phyloP scores from a whole-genome alignment of 2,888 invertebrate genomes.

The Colletes collaris region DNA sequence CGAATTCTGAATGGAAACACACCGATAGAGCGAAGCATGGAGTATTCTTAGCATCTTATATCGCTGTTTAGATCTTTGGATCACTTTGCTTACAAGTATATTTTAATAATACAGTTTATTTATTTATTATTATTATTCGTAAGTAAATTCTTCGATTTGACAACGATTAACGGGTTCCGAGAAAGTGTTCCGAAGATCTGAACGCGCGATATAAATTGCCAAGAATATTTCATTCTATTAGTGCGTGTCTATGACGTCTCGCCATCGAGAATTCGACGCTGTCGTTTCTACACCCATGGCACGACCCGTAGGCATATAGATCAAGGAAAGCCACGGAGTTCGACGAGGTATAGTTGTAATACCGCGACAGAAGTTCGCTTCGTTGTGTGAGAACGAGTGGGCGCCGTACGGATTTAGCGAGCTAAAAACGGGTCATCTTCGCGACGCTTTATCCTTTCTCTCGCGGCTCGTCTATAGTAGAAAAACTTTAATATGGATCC shows the following conservation, averaged over 20 bases:
- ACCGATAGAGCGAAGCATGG: no score
- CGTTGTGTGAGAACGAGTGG: conserved; percentile 76
- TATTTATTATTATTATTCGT: no score
- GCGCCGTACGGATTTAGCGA: conserved; percentile 80
- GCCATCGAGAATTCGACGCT: neutral
- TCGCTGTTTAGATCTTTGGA: no score
- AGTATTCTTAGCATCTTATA: no score
- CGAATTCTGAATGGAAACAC: no score
- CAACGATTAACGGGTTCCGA: no score
- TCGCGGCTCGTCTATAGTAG: conserved; percentile 28
- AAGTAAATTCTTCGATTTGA: no score
- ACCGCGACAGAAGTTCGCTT: conserved; percentile 32
- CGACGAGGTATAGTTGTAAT: conserved; percentile 26
- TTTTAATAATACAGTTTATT: no score
- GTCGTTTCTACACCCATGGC: conserved; percentile 19
- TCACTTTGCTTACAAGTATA: no score
- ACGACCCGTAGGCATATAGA: conserved; percentile 42
- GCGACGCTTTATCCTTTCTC: conserved; percentile 72
- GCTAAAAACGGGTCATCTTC: conserved; percentile 80
- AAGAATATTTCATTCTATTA: neutral
- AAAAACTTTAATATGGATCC: conserved; percentile 24
- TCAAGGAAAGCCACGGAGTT: conserved; percentile 48
- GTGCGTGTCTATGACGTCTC: neutral
- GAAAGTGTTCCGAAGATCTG: no score
- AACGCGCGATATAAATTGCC: neutral